A percentile compares a stretch with the other conserved stretches of the same genome.
phyloP scores from a whole-genome alignment of 2,888 invertebrate species.

The Girardia tigrina region DNA sequence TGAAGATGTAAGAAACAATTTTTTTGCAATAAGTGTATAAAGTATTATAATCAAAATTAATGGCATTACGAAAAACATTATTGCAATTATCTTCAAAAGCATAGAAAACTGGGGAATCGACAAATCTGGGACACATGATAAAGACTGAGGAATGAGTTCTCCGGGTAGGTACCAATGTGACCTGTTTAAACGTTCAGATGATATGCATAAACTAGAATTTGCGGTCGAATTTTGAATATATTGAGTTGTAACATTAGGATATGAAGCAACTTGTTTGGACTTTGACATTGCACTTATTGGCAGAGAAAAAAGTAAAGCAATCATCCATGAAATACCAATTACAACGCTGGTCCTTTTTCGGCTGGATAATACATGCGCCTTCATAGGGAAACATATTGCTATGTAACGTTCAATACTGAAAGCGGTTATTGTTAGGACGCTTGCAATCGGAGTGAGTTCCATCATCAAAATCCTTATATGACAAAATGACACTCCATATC shows the following conservation, averaged over 20 bases:
- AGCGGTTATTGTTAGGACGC: constrained; percentile 28
- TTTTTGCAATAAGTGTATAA: constrained; percentile 13
- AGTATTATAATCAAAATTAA: constrained; percentile 24
- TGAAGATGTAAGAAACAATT: neutral
- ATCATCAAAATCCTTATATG: neutral
- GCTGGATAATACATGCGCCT: constrained; percentile 21
- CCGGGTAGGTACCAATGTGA: neutral
- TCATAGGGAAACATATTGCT: constrained; percentile 28
- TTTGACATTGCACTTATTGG: neutral
- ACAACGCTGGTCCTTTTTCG: neutral
- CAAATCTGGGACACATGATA: neutral
- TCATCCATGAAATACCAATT: neutral
- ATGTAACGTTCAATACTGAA: constrained; percentile 32
- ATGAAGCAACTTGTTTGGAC: neutral
- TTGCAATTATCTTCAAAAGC: constrained; percentile 9
- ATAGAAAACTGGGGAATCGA: neutral
- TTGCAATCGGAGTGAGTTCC: constrained; percentile 13
- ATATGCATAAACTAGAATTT: neutral
- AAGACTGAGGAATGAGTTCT: neutral
- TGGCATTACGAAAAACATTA: constrained; percentile 25
- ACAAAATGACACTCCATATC: neutral
- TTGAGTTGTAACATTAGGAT: neutral
- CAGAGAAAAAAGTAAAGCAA: neutral
- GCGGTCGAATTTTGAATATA: neutral
- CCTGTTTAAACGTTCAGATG: neutral